phyloP scores from a whole-genome alignment of 2,888 invertebrate genomes.

The Melangyna quadrimaculata region DNA sequence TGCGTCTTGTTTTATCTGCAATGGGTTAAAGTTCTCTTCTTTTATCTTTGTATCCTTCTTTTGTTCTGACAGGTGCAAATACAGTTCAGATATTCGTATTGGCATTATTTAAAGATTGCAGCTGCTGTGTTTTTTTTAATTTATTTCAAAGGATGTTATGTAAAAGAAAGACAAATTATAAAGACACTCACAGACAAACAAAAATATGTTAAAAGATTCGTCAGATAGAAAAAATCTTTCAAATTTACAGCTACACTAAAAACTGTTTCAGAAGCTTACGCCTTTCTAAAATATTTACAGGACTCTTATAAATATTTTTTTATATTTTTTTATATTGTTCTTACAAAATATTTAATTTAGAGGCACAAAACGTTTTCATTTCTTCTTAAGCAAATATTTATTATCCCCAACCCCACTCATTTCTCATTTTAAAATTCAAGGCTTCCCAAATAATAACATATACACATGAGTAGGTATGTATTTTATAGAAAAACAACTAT shows the following conservation, averaged over 20 bases:
- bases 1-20: background rate
- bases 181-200: background rate
- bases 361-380: background rate
- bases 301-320: background rate
- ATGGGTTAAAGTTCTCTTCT: background rate
- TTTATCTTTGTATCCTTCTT: background rate
- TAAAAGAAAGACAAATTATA: background rate
- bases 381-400: background rate
- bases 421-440: background rate
- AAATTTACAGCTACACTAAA: too few relatives aligned
- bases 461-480: background rate
- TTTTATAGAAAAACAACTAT: background rate
- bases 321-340: background rate
- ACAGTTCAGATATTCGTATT: background rate
- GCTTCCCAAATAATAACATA: background rate
- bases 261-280: too few relatives aligned
- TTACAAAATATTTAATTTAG: background rate
- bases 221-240: too few relatives aligned
- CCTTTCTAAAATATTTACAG: too few relatives aligned
- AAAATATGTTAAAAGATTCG: too few relatives aligned
- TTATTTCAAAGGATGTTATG: background rate
- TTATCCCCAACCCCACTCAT: background rate
- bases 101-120: background rate
- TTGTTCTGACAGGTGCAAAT: constrained; percentile 1
- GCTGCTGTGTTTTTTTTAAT: background rate